Evolutionary conservation across 2,113 vertebrate species (phyloP).

Genomic region (Etheostoma spectabile): DNA sequence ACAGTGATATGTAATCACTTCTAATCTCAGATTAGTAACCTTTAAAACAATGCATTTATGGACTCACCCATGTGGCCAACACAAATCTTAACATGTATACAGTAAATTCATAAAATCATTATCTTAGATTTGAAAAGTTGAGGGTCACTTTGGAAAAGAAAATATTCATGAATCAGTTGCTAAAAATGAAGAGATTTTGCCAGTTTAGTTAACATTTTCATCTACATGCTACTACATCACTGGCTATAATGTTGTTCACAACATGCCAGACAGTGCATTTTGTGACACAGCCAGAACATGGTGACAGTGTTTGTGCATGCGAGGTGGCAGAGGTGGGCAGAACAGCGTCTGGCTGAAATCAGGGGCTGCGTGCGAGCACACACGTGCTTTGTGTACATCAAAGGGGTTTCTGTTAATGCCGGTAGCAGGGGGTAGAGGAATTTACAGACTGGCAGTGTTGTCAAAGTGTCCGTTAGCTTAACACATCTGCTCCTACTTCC

Average conservation of each 20-base stretch:
- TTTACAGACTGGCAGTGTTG: constrained; percentile 69
- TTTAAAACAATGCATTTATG: constrained; percentile 22
- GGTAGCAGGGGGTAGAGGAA: constrained; percentile 45
- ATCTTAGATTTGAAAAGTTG: neutral
- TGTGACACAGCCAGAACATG: neutral
- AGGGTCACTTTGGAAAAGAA: neutral
- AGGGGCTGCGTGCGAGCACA: constrained; percentile 24
- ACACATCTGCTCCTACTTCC: constrained; percentile 79
- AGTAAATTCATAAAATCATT: neutral
- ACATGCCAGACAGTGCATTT: neutral
- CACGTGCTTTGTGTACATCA: constrained; percentile 54
- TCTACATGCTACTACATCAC: neutral
- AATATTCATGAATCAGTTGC: neutral
- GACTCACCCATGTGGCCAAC: neutral
- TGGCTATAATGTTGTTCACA: neutral
- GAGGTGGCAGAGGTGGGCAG: constrained; percentile 25
- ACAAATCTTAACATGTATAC: neutral
- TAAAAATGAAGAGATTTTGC: neutral
- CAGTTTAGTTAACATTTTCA: neutral
- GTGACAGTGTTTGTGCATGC: neutral
- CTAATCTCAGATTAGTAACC: constrained; percentile 41
- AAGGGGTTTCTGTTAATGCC: constrained; percentile 53
- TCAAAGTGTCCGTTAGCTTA: constrained; percentile 69
- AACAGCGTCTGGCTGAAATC: constrained; percentile 20
- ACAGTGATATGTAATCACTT: constrained; percentile 26